Evolutionary conservation across 2,113 vertebrate genomes (phyloP).

Genomic region (Australoheros scitulus): DNA sequence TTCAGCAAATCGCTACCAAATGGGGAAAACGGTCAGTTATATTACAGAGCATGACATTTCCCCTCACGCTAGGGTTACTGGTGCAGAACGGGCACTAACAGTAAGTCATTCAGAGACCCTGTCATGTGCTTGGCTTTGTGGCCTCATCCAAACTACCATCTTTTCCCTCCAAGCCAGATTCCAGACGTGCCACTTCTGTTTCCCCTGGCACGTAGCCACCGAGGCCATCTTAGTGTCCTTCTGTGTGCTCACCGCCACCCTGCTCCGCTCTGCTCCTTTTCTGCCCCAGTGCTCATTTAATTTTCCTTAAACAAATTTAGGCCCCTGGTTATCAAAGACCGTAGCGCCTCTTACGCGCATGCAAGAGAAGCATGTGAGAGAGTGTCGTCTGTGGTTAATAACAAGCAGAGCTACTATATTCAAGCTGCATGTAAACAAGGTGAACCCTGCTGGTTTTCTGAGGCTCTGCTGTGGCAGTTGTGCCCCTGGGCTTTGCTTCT

Average conservation of each 20-base stretch:
- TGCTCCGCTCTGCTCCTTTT: constrained; percentile 15
- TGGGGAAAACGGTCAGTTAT: constrained; percentile 57
- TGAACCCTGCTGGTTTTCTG: constrained; percentile 15
- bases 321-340: constrained; percentile 48
- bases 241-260: constrained; percentile 55
- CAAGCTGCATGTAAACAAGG: constrained; percentile 51
- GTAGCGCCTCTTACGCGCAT: constrained; percentile 37
- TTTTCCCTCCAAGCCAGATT: constrained; percentile 66
- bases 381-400: constrained; percentile 71
- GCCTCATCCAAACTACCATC: constrained; percentile 64
- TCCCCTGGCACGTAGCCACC: constrained; percentile 67
- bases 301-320: constrained; percentile 73
- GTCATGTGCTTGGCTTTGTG: constrained; percentile 65
- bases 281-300: constrained; percentile 50
- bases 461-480: constrained; percentile 19
- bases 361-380: constrained; percentile 66
- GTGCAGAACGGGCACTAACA: constrained; percentile 65
- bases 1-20: constrained; percentile 77
- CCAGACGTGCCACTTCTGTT: constrained; percentile 75
- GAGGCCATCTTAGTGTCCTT: constrained; percentile 62
- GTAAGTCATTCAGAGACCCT: constrained; percentile 71
- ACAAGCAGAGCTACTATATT: constrained; percentile 61
- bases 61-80: constrained; percentile 20
- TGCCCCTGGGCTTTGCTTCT: constrained; percentile 20
- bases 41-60: constrained; percentile 44